Conservation (phyloP, 1,140 invertebrate species). For the Drosophila bocki region DNA sequence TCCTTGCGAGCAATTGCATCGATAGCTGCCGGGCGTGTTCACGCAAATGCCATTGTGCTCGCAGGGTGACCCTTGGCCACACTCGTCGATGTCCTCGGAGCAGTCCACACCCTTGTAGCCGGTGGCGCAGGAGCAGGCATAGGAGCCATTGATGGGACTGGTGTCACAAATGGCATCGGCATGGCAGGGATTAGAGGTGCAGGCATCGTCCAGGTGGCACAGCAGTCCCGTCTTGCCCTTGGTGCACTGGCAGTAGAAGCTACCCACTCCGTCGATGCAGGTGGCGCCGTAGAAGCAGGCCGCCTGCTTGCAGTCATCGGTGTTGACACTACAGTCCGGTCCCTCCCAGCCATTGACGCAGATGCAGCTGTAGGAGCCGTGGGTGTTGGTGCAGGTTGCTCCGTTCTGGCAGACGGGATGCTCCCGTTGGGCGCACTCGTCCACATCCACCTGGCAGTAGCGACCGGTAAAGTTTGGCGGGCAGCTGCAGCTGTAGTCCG, state of each 20-base stretch:
- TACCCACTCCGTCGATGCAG: slow-evolving; percentile 97
- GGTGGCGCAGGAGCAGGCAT: slow-evolving; percentile 96
- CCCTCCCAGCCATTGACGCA: slow-evolving; percentile 98
- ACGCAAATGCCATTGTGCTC: slow-evolving; percentile 97
- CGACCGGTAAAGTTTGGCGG: slow-evolving; percentile 94
- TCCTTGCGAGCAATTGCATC: slow-evolving; percentile 96
- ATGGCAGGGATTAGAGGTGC: slow-evolving; percentile 98
- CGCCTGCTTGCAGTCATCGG: slow-evolving; percentile 96
- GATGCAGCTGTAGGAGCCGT: slow-evolving; percentile 96
- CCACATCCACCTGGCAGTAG: slow-evolving; percentile 92
- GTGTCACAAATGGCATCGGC: slow-evolving; percentile 97
- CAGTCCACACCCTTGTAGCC: slow-evolving; percentile 96
- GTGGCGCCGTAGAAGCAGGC: slow-evolving; percentile 98
- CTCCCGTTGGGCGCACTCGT: slow-evolving; percentile 90
- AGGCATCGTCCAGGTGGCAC: slow-evolving; percentile 98
- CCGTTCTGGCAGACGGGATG: slow-evolving; percentile 97
- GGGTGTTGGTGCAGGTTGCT: slow-evolving; percentile 96
- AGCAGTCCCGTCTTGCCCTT: slow-evolving; percentile 96
- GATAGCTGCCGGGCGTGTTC: slow-evolving; percentile 97
- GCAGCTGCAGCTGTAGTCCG: slow-evolving; percentile 95
- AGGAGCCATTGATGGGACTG: slow-evolving; percentile 97
- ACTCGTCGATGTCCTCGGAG: slow-evolving; percentile 97
- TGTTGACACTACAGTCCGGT: slow-evolving; percentile 95
- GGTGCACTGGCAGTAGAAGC: slow-evolving; percentile 97
- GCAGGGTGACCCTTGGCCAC: slow-evolving; percentile 96